Evolutionary conservation across 2,113 vertebrate genomes (phyloP).

Genomic region (Calyptommatus sinebrachiatus): DNA sequence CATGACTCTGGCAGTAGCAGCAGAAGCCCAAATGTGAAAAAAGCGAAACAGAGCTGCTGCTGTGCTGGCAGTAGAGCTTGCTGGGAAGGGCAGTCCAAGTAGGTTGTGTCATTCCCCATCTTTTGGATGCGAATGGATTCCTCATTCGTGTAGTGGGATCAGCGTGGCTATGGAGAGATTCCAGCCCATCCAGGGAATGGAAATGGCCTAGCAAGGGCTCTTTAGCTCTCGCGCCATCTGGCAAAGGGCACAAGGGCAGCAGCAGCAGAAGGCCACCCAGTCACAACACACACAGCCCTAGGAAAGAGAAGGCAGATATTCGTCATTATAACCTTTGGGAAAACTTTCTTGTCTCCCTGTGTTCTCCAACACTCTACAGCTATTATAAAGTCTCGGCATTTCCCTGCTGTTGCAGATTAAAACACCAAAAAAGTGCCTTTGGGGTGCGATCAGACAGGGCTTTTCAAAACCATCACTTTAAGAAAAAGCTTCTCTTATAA

Average conservation of each 20-base stretch:
- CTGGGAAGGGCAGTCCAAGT: background rate
- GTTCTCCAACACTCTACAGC: background rate
- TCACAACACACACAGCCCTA: slow-evolving; percentile 2
- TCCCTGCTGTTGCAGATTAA: background rate
- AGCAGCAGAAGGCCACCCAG: background rate
- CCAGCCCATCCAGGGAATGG: background rate
- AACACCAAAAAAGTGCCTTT: background rate
- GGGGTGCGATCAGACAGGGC: no score
- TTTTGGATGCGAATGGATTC: background rate
- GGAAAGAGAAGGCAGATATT: background rate
- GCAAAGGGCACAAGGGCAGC: slow-evolving; percentile 21
- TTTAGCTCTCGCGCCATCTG: slow-evolving; percentile 26
- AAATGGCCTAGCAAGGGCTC: background rate
- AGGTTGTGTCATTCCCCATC: background rate
- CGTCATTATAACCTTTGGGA: background rate
- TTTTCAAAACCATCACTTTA: no score
- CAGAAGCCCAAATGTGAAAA: no score
- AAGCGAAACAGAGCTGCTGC: no score
- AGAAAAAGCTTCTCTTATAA: no score
- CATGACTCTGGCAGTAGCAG: no score
- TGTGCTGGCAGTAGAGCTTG: no score
- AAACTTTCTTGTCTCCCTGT: background rate
- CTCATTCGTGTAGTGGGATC: background rate
- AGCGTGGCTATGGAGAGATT: background rate
- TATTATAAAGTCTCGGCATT: background rate